Base-by-base conservation (phyloP, 92 coral and sea anemone species). In the Actinostola sp. region DNA sequence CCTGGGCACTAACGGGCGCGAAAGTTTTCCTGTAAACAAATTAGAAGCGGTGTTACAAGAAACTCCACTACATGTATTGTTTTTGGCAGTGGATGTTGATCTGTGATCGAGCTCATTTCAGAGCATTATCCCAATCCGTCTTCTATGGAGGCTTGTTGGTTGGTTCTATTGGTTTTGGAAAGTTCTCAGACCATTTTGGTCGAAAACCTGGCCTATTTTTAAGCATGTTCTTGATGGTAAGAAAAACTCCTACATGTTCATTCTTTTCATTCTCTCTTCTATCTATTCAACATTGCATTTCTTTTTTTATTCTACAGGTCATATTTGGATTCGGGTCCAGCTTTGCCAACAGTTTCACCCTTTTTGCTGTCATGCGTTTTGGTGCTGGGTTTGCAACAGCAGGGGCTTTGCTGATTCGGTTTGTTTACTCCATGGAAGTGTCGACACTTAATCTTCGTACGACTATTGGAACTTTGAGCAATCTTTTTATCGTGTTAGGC, bases 161-260 rank as follows among this genome's bases (percentile, higher is more conserved):
- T 49, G 92, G 92, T 14, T 83, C 92, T 24, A 76, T 88, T 52
- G 86, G 34, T 14, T 61, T 78, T 8, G 78, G 92, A 10, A 61
- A 25, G 45, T 9, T 88, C 44, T 88, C 92, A 2, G 92, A 88
- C 65, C 89, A 73, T 67, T 83, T 84, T 58, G 92, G 92, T 6
- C 71, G 92, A 10, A 88, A 83, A 71, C 50, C 61, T 13, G 60
- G 79, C 1, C 26, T 67, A 5, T 88, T 88, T 51, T 49, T 78
- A 17, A 84, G 92, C 27, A 51, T 88, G 12, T 66, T 66, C 33
- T 32, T 78, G 21, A 67, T 79, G 85, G 92, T 88, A 77, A 73
- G 88, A 49, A 67, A 17, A 34, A 0, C 19, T 7, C 13, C 30
- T 13, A 2, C 32, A 56, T 28, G 6, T 2, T 32, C 33, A 14